Percentiles rank a stretch among this genome's conserved stretches.
Conservation (phyloP, 2,888 invertebrate species). For the Hecatera dysodea region DNA sequence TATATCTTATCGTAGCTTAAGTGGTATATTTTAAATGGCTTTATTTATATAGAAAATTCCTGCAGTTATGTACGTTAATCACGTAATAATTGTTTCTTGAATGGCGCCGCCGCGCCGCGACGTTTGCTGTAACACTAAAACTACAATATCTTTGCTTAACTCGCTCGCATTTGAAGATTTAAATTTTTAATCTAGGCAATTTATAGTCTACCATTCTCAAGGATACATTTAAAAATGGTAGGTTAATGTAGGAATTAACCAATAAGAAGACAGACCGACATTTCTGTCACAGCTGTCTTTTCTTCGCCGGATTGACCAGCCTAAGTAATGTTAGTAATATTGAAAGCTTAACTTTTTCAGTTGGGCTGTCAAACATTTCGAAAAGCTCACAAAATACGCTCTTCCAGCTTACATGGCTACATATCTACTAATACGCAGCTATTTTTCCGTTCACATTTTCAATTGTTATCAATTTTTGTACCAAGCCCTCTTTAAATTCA, state of each 20-base stretch:
- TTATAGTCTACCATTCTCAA: background rate
- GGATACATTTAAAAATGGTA: background rate
- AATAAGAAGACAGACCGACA: too few relatives aligned
- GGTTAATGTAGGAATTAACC: too few relatives aligned
- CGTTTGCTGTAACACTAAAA: slow-evolving; percentile 12
- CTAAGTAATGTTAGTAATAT: background rate
- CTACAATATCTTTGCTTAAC: background rate
- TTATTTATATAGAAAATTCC: slow-evolving; percentile 23
- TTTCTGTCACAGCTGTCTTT: background rate
- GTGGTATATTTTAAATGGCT: slow-evolving; percentile 41
- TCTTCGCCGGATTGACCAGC: background rate
- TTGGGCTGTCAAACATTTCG: too few relatives aligned
- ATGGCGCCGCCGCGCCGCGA: slow-evolving; percentile 2
- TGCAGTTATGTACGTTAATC: slow-evolving; percentile 31
- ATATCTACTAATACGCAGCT: too few relatives aligned
- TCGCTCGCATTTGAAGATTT: background rate
- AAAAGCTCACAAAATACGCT: too few relatives aligned
- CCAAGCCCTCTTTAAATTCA: background rate
- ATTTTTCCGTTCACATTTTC: background rate
- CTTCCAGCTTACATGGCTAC: background rate
- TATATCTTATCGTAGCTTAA: slow-evolving; percentile 40
- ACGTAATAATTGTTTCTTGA: slow-evolving; percentile 40
- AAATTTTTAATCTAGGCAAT: background rate
- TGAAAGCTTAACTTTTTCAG: background rate
- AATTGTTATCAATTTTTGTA: background rate